Percentiles rank a stretch among this genome's conserved stretches.
These are phyloP conservation scores for Diacarnus erythraeanus DNA, from an alignment of 37 sponge, comb jelly and placozoan species.

Conservation along the genomic window DNA sequence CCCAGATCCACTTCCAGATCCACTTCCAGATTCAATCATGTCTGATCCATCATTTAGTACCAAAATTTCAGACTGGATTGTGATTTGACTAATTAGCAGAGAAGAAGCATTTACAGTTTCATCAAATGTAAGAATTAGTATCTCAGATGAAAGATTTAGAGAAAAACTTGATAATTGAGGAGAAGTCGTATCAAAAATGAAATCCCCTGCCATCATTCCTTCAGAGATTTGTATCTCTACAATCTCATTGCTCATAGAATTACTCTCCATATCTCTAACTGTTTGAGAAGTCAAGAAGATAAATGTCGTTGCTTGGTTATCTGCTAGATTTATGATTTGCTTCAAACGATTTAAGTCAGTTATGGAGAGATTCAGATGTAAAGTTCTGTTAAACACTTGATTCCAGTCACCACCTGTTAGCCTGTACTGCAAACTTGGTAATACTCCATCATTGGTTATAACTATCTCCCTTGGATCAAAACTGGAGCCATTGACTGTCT, in stretches of 20 bases:
- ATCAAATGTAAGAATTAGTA: conserved; percentile 73
- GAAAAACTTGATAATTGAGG: conserved; percentile 67
- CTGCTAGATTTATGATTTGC: conserved; percentile 69
- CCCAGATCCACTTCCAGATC: conserved; percentile 32
- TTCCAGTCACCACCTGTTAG: conserved; percentile 73
- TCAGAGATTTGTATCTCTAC: conserved; percentile 1
- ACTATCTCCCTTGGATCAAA: conserved; percentile 61
- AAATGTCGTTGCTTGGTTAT: conserved; percentile 32
- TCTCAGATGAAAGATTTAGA: conserved; percentile 76
- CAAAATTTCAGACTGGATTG: conserved; percentile 35
- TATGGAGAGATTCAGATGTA: conserved; percentile 48
- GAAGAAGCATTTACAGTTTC: conserved; percentile 81
- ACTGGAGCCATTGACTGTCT: conserved; percentile 77
- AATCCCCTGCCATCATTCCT: conserved; percentile 14
- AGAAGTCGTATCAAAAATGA: conserved; percentile 61
- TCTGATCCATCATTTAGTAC: background rate
- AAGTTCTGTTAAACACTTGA: conserved; percentile 8
- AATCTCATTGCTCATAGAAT: conserved; percentile 44
- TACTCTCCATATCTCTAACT: conserved; percentile 70
- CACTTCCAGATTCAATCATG: background rate
- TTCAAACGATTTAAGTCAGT: conserved; percentile 83
- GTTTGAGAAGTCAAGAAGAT: conserved; percentile 32
- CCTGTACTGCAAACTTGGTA: background rate
- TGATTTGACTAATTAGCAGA: conserved; percentile 63
- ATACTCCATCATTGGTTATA: conserved; percentile 3